Evolutionary conservation across 2,113 vertebrate genomes (phyloP).

Genomic region (Grammomys dolichurus): DNA sequence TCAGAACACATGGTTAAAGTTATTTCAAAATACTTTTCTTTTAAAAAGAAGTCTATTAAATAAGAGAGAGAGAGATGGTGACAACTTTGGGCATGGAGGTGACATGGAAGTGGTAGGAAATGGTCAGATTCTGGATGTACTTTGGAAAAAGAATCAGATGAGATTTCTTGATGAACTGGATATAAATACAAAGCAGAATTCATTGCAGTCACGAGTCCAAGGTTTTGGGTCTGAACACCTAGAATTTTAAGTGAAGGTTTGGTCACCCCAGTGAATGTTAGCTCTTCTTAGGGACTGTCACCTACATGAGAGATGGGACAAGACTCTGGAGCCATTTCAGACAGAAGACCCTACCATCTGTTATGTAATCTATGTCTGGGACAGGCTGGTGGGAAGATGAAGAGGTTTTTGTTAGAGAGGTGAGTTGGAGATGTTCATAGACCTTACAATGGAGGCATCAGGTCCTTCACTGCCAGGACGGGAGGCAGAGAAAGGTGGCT

Average conservation of each 20-base stretch:
- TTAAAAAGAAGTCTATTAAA: neutral
- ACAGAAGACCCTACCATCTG: neutral
- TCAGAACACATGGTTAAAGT: slow-evolving; percentile 27
- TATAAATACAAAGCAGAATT: slow-evolving; percentile 10
- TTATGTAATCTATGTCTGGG: too few species aligned
- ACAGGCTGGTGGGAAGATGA: neutral
- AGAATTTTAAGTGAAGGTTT: neutral
- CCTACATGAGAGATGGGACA: neutral
- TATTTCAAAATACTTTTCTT: slow-evolving; percentile 28
- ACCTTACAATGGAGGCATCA: slow-evolving; percentile 21
- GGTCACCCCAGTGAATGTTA: too few species aligned
- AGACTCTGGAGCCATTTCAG: neutral
- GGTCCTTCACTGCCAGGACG: neutral
- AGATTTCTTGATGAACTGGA: neutral
- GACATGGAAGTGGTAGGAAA: neutral
- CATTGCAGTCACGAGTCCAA: neutral
- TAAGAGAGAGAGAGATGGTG: neutral
- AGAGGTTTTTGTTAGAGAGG: neutral
- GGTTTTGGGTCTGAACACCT: neutral
- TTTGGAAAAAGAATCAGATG: slow-evolving; percentile 10
- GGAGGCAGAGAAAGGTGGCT: neutral
- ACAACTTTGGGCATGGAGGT: neutral
- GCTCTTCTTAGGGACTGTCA: neutral
- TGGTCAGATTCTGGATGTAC: slow-evolving; percentile 1
- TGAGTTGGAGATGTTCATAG: neutral